A percentile compares a stretch with the other conserved stretches of the same genome.
These are phyloP conservation scores for Porites divaricata DNA, from an alignment of 92 coral and sea anemone genomes.

Conservation along the genomic window DNA sequence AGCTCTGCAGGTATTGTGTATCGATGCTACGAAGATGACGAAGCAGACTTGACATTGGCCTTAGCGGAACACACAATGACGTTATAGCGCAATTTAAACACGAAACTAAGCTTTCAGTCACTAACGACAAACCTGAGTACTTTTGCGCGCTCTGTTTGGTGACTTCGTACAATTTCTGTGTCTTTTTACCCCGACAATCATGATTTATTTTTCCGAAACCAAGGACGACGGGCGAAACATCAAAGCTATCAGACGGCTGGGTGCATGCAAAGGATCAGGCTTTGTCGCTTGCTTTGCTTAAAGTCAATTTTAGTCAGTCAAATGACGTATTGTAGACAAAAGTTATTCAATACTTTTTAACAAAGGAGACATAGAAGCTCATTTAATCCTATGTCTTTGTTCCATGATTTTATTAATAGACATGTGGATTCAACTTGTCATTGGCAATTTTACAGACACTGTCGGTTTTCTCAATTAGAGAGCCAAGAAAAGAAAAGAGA, in stretches of 20 bases:
- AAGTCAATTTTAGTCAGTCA: background rate
- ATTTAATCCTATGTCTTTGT: conserved; percentile 14
- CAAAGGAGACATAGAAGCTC: conserved; percentile 6
- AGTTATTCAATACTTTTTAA: background rate
- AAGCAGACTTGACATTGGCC: too few relatives aligned
- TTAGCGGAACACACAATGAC: too few relatives aligned
- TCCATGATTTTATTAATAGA: background rate
- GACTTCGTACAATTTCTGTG: background rate
- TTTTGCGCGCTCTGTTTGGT: background rate
- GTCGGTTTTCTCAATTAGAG: background rate
- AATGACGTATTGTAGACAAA: conserved; percentile 4
- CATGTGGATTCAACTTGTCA: background rate
- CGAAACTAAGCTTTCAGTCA: background rate
- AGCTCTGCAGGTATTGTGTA: too few relatives aligned
- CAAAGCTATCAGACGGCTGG: background rate
- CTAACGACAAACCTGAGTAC: background rate
- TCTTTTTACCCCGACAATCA: background rate
- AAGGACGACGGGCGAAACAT: too few relatives aligned
- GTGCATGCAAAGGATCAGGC: background rate
- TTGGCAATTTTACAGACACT: background rate
- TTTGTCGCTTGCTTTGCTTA: background rate
- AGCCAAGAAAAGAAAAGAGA: background rate
- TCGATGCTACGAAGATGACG: too few relatives aligned
- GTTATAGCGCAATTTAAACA: too few relatives aligned
- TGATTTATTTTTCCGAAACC: background rate